Evolutionary conservation across 35 echinoderm and acorn worm species (phyloP).

Genomic region (Amphiura filiformis): DNA sequence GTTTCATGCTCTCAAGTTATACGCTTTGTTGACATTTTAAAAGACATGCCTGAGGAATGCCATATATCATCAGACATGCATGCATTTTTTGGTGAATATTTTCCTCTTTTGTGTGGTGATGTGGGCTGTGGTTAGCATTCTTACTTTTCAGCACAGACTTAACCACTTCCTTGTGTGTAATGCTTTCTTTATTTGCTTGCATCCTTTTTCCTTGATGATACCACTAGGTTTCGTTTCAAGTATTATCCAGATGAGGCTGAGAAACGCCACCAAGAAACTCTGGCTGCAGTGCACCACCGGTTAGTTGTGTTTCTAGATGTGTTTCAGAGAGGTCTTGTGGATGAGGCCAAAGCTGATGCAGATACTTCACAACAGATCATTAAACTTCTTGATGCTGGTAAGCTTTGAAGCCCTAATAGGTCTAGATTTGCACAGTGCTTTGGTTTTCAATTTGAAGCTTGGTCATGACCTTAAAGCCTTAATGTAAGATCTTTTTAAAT

Average conservation of each 20-base stretch:
- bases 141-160: no score
- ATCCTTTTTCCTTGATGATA: background rate
- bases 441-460: no score
- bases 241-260: constrained; percentile 80
- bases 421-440: no score
- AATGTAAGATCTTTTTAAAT: no score
- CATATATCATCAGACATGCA: no score
- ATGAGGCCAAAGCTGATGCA: constrained; percentile 34
- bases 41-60: no score
- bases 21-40: no score
- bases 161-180: constrained; percentile 4
- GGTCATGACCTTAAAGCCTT: no score
- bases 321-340: constrained; percentile 37
- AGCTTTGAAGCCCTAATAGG: constrained; percentile 1
- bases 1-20: no score
- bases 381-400: constrained; percentile 82
- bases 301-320: constrained; percentile 80
- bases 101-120: no score
- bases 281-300: constrained; percentile 46
- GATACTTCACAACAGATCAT: constrained; percentile 55
- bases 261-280: constrained; percentile 29
- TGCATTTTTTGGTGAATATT: no score
- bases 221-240: constrained; percentile 67
- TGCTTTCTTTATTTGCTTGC: background rate
- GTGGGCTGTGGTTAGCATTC: no score